Percentiles rank a stretch among this genome's conserved stretches.
These are phyloP conservation scores for Heliconius hewitsoni DNA, from an alignment of 1,140 invertebrate species.

Conservation along the genomic window DNA sequence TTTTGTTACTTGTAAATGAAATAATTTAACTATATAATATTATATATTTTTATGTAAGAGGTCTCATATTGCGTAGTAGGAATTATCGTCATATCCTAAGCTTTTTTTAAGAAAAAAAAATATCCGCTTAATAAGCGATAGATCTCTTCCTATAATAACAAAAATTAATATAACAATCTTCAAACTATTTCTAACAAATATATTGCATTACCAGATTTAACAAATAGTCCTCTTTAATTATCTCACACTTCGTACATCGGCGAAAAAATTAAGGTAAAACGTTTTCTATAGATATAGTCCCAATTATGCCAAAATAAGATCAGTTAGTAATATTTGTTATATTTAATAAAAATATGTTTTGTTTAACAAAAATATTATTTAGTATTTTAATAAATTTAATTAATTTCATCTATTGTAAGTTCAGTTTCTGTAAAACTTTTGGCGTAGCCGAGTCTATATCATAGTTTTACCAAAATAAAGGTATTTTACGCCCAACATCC, in stretches of 20 bases:
- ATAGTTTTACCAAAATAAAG: background rate
- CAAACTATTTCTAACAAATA: conserved; percentile 22
- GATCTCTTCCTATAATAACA: conserved; percentile 10
- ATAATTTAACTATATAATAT: background rate
- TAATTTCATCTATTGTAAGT: conserved; percentile 3
- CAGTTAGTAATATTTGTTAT: background rate
- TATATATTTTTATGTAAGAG: background rate
- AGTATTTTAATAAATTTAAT: conserved; percentile 4
- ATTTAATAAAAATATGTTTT: background rate
- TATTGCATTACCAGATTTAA: conserved; percentile 18
- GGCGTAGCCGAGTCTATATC: background rate
- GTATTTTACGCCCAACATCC: background rate
- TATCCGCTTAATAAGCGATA: background rate
- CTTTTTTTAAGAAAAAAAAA: background rate
- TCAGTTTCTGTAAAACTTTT: background rate
- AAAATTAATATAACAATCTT: conserved; percentile 19
- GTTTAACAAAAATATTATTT: conserved; percentile 13
- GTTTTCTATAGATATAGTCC: background rate
- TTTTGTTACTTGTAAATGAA: background rate
- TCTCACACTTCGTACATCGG: background rate
- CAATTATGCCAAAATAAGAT: conserved; percentile 3
- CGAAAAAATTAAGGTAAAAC: background rate
- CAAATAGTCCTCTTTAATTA: conserved; percentile 19
- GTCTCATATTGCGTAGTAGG: background rate
- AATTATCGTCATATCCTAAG: background rate